A percentile compares a stretch with the other conserved stretches of the same genome.
Conservation (phyloP, 2,797 vertebrate species). For the Crossoptilon crossoptilon region DNA sequence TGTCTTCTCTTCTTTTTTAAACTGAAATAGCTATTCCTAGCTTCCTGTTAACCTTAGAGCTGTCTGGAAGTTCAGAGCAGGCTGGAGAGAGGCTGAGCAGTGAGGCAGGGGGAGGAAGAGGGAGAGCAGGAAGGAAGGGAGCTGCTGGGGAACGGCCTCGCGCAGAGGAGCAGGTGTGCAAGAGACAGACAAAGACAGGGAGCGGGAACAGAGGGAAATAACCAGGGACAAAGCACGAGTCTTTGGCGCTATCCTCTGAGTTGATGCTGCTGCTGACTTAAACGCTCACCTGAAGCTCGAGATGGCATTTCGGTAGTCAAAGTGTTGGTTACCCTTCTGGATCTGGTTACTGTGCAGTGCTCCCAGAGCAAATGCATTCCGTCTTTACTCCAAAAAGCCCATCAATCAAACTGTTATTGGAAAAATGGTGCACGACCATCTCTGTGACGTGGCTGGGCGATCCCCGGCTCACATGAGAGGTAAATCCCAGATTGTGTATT, state of each 20-base stretch:
- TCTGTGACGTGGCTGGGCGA: too few species aligned
- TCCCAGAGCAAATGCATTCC: background rate
- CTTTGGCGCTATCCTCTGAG: background rate
- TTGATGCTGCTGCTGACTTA: slow-evolving; percentile 44
- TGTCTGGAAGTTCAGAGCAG: background rate
- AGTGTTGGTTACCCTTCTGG: background rate
- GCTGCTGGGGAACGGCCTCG: background rate
- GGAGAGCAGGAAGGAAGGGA: background rate
- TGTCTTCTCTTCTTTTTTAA: background rate
- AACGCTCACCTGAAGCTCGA: slow-evolving; percentile 8
- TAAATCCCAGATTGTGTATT: too few species aligned
- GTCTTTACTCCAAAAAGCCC: background rate
- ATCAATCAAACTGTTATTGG: background rate
- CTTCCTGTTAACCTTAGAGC: background rate
- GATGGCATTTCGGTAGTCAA: slow-evolving; percentile 8
- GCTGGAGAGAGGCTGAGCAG: background rate
- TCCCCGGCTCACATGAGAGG: too few species aligned
- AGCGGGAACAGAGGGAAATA: background rate
- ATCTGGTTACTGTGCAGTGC: background rate
- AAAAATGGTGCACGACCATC: background rate
- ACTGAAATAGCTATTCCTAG: background rate
- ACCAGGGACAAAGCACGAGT: background rate
- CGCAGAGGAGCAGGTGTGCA: slow-evolving; percentile 36
- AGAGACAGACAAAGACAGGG: slow-evolving; percentile 30
- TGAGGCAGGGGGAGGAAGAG: background rate